A percentile compares a stretch with the other conserved stretches of the same genome.
These are phyloP conservation scores for Platycnemis pennipes DNA, from an alignment of 2,888 invertebrate species.

Conservation along the genomic window DNA sequence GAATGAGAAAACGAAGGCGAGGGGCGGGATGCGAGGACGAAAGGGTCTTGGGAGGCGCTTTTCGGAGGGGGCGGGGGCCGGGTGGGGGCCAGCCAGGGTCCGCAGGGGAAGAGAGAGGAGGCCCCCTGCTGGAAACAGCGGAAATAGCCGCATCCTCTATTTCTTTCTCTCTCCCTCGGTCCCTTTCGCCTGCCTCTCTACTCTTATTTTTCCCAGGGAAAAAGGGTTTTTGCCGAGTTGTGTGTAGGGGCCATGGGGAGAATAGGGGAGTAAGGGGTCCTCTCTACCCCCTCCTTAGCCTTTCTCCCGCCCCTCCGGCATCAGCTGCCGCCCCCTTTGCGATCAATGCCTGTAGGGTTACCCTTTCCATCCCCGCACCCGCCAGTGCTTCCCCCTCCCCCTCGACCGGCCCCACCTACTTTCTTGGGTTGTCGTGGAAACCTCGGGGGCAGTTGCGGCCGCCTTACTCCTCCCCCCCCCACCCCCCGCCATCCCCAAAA, in stretches of 20 bases:
- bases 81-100: background rate
- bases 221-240: slow-evolving; percentile 56
- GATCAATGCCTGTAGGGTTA: slow-evolving; percentile 58
- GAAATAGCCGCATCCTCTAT: slow-evolving; percentile 69
- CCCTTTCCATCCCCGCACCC: background rate
- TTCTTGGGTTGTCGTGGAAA: slow-evolving; percentile 70
- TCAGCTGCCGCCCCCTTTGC: slow-evolving; percentile 70
- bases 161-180: slow-evolving; percentile 68
- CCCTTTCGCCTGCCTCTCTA: slow-evolving; percentile 45
- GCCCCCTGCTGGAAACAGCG: slow-evolving; percentile 61
- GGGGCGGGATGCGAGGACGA: background rate
- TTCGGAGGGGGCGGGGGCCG: background rate
- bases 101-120: background rate
- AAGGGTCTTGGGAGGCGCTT: background rate
- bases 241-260: slow-evolving; percentile 73
- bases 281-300: slow-evolving; percentile 73
- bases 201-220: slow-evolving; percentile 70
- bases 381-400: background rate
- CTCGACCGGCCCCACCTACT: slow-evolving; percentile 55
- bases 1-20: background rate
- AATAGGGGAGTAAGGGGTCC: slow-evolving; percentile 74
- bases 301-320: slow-evolving; percentile 70
- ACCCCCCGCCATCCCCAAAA: slow-evolving; percentile 68
- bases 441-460: slow-evolving; percentile 71
- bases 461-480: slow-evolving; percentile 69